Percentiles rank a stretch among this genome's conserved stretches.
Conservation (phyloP, 2,797 vertebrate species). For the Echeneis naucrates region DNA sequence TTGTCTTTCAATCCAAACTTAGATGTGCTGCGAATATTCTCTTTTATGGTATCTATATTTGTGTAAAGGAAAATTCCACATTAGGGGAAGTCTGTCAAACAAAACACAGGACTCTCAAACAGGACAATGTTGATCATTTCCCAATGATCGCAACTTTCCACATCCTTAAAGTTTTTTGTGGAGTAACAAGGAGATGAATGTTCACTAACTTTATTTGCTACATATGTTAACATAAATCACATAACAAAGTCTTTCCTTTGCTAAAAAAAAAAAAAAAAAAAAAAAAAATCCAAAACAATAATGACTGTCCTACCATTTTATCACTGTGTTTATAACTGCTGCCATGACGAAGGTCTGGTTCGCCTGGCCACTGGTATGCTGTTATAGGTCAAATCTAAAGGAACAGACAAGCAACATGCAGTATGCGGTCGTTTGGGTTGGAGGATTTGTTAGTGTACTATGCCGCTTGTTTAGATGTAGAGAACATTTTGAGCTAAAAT, state of each 20-base stretch:
- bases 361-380: too few species aligned
- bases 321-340: background rate
- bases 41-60: background rate
- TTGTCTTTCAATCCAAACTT: background rate
- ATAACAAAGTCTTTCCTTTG: background rate
- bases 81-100: too few species aligned
- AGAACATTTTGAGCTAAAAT: background rate
- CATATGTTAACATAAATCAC: too few species aligned
- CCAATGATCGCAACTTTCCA: background rate
- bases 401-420: too few species aligned
- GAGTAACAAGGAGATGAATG: background rate
- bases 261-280: too few species aligned
- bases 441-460: background rate
- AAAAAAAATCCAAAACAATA: too few species aligned
- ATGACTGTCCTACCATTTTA: too few species aligned
- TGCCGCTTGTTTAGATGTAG: too few species aligned
- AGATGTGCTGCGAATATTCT: background rate
- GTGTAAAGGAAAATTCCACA: too few species aligned
- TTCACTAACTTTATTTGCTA: background rate
- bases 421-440: background rate
- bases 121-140: too few species aligned
- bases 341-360: background rate
- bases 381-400: too few species aligned
- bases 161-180: background rate
- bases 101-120: too few species aligned